Evolutionary conservation across 2,113 vertebrate genomes (phyloP), one percentile per base, ranked within the genome.

Genomic region (Megaptera novaeangliae): DNA sequence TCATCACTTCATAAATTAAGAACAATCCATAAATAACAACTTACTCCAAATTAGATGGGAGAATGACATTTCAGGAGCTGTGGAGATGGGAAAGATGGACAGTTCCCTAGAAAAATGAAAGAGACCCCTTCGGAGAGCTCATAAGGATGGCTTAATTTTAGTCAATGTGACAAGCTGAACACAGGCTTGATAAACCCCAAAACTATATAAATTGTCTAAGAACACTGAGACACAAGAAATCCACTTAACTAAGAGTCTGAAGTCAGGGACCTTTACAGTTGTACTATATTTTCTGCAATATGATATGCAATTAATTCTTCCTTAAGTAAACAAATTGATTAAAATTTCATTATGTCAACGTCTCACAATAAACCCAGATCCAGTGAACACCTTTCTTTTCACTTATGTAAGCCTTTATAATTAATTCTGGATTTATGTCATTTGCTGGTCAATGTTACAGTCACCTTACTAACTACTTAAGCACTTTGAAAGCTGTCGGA

Each of bases 391-490:
- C 92, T 98, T 98, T 98, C 96, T 98, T 97, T 98, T 97, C 98
- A 97, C 97, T 98, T 93, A 95, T 96, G 98, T 98, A 98, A 98
- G 96, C 96, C 86, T 23, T 98, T 97, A 98, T 98, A 98, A 99
- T 98, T 98, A 98, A 99, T 99, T 98, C 97, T 98, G 97, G 97
- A 98, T 99, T 99, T 99, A 98, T 98, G 98, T 98, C 98, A 98
- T 98, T 98, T 98, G 98, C 98, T 99, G 98, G 98, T 87, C 98
- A 98, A 98, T 98, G 98, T 99, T 98, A 98, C 98, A 91, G 95
- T 98, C 98, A 98, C 98, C 98, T 99, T 98, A 88, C 98, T 98
- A 98, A 98, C 98, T 98, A 94, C 97, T 98, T 93, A 96, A 98
- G 95, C 98, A 97, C 98, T 98, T 98, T 95, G 96, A 97, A 98